Evolutionary conservation across 2,113 vertebrate genomes (phyloP).

Genomic region (Poeciliopsis occidentalis): DNA sequence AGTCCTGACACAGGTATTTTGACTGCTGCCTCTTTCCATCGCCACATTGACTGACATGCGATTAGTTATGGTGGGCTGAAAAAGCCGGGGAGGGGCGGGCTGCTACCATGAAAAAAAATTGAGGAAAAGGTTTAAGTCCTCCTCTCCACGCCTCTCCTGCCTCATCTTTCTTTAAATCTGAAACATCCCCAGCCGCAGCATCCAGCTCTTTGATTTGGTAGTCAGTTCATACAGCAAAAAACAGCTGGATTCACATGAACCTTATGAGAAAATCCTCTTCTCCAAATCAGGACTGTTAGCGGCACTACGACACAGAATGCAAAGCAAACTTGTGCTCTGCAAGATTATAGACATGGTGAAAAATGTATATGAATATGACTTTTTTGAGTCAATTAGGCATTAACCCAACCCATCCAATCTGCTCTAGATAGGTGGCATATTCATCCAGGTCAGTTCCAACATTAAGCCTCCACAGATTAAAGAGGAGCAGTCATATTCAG

Average conservation of each 20-base stretch:
- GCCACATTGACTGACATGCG: slow-evolving; percentile 71
- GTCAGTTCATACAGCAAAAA: slow-evolving; percentile 47
- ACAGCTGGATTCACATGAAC: slow-evolving; percentile 41
- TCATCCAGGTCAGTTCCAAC: background rate
- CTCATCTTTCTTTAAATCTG: slow-evolving; percentile 56
- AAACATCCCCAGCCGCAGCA: slow-evolving; percentile 50
- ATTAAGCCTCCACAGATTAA: slow-evolving; percentile 1
- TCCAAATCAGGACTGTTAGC: slow-evolving; percentile 51
- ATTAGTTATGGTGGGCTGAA: slow-evolving; percentile 69
- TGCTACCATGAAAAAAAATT: slow-evolving; percentile 53
- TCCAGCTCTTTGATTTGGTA: slow-evolving; percentile 37
- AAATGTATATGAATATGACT: slow-evolving; percentile 1
- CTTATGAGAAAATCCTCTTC: slow-evolving; percentile 39
- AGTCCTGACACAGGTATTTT: slow-evolving; percentile 75
- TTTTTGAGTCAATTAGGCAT: background rate
- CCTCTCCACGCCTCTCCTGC: slow-evolving; percentile 24
- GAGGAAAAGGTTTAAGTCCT: slow-evolving; percentile 42
- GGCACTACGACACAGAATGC: slow-evolving; percentile 19
- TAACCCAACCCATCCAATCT: background rate
- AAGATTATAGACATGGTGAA: slow-evolving; percentile 1
- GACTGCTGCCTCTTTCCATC: slow-evolving; percentile 75
- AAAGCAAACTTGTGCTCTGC: background rate
- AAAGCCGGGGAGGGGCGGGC: slow-evolving; percentile 46
- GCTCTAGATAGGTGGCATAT: slow-evolving; percentile 1
- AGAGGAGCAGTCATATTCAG: background rate